Base-by-base conservation (phyloP, 2,797 vertebrate genomes). In the Alosa sapidissima region DNA sequence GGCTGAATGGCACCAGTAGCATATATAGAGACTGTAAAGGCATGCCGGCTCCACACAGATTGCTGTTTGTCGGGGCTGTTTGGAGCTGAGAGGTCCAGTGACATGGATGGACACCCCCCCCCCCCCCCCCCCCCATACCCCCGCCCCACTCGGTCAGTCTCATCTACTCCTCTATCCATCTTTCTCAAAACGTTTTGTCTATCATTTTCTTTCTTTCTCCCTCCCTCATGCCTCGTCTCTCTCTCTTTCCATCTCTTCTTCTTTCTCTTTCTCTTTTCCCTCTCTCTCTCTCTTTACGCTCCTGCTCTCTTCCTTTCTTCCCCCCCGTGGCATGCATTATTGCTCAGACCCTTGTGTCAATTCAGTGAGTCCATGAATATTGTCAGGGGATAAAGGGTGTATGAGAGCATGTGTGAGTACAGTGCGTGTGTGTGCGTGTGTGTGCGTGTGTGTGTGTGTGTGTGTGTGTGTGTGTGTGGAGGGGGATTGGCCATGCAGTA, bases 301-400 rank as follows among this genome's bases (percentile, higher is more conserved):
- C 2, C 10, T 68, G 36, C 33, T 72, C 14, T 72, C 13, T 36
- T 21, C n/a, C 19, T n/a, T 75, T 47, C 41, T 78, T 78, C 10
- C 41, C 21, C 36, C 36, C 14, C 36, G 41, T 47, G 41, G 36
- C 72, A 47, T 78, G 72, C 21, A 47, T 78, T 14, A 78, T 47
- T 78, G 36, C 14, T 47, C 36, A 78, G 36, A 47, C 16, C 41
- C 72, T 78, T 78, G 14, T 47, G 72, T 47, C n/a, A 78, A 78
- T 78, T 45, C 41, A 78, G 1, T 78, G 41, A 78, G 19, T 47
- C 36, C 72, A 78, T 78, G 72, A 78, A 78, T 78, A 78, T 47
- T 78, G 41, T 47, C 41, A 21, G 14, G 72, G 36, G 41, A 45
- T 14, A 21, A 78, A 47, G 72, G 41, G 4, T 41, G 1, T 41